Conservation (phyloP, 2,113 vertebrate genomes). For the Gobius niger region DNA sequence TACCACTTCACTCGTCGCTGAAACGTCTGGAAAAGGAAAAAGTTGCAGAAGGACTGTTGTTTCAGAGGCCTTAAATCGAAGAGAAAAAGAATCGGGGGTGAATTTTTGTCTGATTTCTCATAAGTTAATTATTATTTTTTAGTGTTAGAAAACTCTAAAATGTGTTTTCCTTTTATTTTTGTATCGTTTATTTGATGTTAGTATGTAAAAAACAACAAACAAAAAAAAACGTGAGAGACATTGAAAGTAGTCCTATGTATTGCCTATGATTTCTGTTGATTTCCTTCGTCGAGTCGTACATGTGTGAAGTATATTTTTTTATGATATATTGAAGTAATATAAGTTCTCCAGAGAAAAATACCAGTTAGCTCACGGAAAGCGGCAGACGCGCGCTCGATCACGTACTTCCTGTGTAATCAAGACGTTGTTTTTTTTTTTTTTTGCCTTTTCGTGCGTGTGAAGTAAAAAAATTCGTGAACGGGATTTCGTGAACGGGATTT, state of each 20-base stretch:
- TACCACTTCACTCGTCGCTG: constrained; percentile 67
- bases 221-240: constrained; percentile 46
- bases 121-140: constrained; percentile 53
- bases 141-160: constrained; percentile 66
- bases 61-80: constrained; percentile 70
- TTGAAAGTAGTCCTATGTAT: constrained; percentile 63
- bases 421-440: too few relatives aligned
- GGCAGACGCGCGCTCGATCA: constrained; percentile 69
- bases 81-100: constrained; percentile 31
- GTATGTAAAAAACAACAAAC: constrained; percentile 38
- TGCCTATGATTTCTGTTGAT: constrained; percentile 57
- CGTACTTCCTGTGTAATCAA: constrained; percentile 78
- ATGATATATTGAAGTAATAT: constrained; percentile 74
- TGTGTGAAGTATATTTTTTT: constrained; percentile 79
- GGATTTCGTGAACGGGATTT: too few relatives aligned
- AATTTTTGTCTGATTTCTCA: constrained; percentile 65
- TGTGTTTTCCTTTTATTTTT: constrained; percentile 66
- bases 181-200: constrained; percentile 63
- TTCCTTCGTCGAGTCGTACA: constrained; percentile 67
- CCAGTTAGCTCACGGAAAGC: constrained; percentile 60
- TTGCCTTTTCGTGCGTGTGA: constrained; percentile 74
- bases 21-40: constrained; percentile 54
- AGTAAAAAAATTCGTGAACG: constrained; percentile 18
- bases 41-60: constrained; percentile 43
- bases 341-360: constrained; percentile 74